Conservation (phyloP, 2,888 invertebrate genomes). For the Fragum fragum region DNA sequence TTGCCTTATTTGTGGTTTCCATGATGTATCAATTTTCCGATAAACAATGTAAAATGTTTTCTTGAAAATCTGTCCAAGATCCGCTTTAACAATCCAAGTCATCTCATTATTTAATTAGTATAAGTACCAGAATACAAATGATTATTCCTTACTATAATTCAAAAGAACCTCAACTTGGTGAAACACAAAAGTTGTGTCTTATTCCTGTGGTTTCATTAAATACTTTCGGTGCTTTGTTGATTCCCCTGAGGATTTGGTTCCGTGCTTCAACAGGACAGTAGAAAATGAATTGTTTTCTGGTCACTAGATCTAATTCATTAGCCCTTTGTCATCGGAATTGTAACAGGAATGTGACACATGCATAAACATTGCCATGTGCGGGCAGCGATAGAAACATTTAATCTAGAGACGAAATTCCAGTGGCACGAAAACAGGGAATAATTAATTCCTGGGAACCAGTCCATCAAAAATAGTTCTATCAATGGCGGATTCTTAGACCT, state of each 20-base stretch:
- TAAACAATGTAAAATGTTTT: too few relatives aligned
- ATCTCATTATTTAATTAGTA: too few relatives aligned
- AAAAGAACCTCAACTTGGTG: too few relatives aligned
- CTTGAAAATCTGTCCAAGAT: too few relatives aligned
- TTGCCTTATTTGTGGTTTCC: too few relatives aligned
- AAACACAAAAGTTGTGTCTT: too few relatives aligned
- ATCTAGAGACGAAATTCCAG: not conserved
- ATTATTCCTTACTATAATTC: too few relatives aligned
- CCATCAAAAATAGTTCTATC: too few relatives aligned
- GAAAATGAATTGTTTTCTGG: slow-evolving; percentile 27
- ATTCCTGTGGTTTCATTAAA: not conserved
- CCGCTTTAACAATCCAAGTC: too few relatives aligned
- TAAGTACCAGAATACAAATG: too few relatives aligned
- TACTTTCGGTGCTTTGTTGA: not conserved
- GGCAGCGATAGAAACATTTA: slow-evolving; percentile 5
- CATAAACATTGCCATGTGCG: slow-evolving; percentile 32
- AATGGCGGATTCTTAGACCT: too few relatives aligned
- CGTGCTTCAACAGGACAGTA: not conserved
- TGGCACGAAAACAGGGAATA: not conserved
- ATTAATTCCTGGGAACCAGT: slow-evolving; percentile 11
- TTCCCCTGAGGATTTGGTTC: not conserved
- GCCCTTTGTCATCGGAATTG: slow-evolving; percentile 26
- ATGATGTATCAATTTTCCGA: too few relatives aligned
- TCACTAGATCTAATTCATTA: slow-evolving; percentile 34
- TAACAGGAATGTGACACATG: slow-evolving; percentile 18